Conservation (phyloP, 2,888 invertebrate genomes). For the Callyntrura guangdongensis region DNA sequence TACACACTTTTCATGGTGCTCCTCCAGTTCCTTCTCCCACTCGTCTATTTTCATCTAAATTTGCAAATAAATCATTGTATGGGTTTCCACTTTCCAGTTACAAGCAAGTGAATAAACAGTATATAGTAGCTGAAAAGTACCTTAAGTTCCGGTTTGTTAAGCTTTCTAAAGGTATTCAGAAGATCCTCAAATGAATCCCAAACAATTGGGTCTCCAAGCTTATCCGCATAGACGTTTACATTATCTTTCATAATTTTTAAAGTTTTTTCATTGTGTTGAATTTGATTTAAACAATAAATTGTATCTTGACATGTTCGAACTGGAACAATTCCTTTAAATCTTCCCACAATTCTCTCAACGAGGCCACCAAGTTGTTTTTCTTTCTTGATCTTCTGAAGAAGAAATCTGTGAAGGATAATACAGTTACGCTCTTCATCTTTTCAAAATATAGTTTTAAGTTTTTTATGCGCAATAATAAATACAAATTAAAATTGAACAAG, state of each 20-base stretch:
- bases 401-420: conserved; percentile 52
- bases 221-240: conserved; percentile 77
- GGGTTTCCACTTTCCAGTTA: neutral
- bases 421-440: no score
- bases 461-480: no score
- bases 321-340: conserved; percentile 78
- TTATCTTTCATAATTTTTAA: conserved; percentile 82
- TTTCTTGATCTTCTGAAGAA: conserved; percentile 81
- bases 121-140: no score
- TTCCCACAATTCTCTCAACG: conserved; percentile 80
- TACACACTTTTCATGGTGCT: conserved; percentile 75
- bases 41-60: conserved; percentile 79
- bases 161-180: conserved; percentile 71
- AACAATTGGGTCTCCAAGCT: conserved; percentile 80
- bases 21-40: conserved; percentile 79
- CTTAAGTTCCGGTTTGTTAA: conserved; percentile 79
- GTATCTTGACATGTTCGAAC: conserved; percentile 81
- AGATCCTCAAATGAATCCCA: conserved; percentile 78
- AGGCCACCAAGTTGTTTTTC: conserved; percentile 82
- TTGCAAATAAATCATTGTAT: neutral
- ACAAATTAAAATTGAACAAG: neutral
- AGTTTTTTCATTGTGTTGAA: conserved; percentile 81
- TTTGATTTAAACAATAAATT: conserved; percentile 81
- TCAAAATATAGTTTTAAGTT: no score
- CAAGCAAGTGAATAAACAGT: neutral